Percentiles rank a stretch among this genome's conserved stretches.
Evolutionary conservation across 2,797 vertebrate species (phyloP).

Genomic region (Chloroceryle inda): DNA sequence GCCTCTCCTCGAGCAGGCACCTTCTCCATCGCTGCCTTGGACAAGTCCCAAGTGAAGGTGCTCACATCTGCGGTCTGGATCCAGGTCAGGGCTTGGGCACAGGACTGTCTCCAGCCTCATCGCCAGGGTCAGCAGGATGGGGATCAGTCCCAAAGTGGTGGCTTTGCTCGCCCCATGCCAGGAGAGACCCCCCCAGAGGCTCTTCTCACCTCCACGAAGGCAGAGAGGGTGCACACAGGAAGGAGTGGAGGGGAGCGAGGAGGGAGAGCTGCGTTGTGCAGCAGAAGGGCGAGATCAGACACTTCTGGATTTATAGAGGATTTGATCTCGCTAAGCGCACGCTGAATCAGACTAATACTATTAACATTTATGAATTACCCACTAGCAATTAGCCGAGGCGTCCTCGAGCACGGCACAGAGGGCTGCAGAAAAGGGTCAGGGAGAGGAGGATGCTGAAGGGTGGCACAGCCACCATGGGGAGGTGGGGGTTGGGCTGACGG

Average conservation of each 20-base stretch:
- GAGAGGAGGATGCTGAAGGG: not conserved
- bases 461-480: not conserved
- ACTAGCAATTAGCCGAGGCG: not conserved
- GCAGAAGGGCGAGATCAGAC: not conserved
- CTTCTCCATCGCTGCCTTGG: not conserved
- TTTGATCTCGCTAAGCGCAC: conserved; percentile 15
- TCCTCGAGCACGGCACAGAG: not conserved
- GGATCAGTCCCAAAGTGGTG: not conserved
- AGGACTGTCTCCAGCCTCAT: not conserved
- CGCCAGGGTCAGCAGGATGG: not conserved
- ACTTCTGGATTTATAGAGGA: not conserved
- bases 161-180: fast-evolving
- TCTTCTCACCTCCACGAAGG: not conserved
- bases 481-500: fast-evolving
- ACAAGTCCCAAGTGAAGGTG: not conserved
- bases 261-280: not conserved
- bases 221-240: not conserved
- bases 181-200: not conserved
- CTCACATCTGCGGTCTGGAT: not conserved
- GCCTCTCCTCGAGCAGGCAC: not conserved
- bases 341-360: conserved; percentile 43
- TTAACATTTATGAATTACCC: conserved; percentile 44
- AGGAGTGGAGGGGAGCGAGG: fast-evolving
- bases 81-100: not conserved
- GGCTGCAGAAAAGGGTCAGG: not conserved